Evolutionary conservation across 2,888 invertebrate genomes (phyloP), one percentile per base, ranked within the genome.

Genomic region (Colostygia pectinataria): DNA sequence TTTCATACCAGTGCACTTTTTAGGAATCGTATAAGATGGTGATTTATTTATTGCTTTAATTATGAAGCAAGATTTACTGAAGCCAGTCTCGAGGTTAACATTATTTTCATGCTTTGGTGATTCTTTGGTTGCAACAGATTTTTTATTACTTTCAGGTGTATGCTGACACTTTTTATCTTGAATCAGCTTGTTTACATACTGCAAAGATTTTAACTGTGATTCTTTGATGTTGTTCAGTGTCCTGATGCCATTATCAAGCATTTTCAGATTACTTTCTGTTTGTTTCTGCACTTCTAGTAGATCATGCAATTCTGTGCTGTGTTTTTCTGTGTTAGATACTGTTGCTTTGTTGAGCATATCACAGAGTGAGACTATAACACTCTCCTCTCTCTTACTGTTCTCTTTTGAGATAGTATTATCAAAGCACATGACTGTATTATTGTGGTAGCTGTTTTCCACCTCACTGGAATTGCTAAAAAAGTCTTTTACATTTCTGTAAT

Each of bases 1-100:
- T 40, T 76, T 74, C 31, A 83, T 59, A 61, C 75, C 73, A 5
- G 64, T 45, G 60, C 73, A 80, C 53, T 77, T 88, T 49, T 77
- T 87, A 24, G 85, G 85, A 64, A 88, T 83, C 55, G 77, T 85
- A 57, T 87, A 89, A 1, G 77, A 66, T 15, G 87, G 89, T 9
- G 83, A 81, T 59, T 78, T 83, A 4, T 59, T 31, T 53, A 64
- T 62, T 5, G 65, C 63, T 57, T 76, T 83, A 23, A 81, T 81
- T 2, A 79, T 80, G 34, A 83, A 77, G 51, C 67, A 66, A 1
- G 70, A 62, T 43, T 71, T 68, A 31, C 59, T 62, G 4, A 61
- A 29, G 5, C 61, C 13, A 3, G 28, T 67, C 27, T 65, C 56
- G 14, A 64, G 56, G 43, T 55, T 68, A 29, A 53, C 2, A n/a